These are phyloP conservation scores for Argyresthia goedartella DNA, from an alignment of 2,888 invertebrate species.

Conservation along the genomic window DNA sequence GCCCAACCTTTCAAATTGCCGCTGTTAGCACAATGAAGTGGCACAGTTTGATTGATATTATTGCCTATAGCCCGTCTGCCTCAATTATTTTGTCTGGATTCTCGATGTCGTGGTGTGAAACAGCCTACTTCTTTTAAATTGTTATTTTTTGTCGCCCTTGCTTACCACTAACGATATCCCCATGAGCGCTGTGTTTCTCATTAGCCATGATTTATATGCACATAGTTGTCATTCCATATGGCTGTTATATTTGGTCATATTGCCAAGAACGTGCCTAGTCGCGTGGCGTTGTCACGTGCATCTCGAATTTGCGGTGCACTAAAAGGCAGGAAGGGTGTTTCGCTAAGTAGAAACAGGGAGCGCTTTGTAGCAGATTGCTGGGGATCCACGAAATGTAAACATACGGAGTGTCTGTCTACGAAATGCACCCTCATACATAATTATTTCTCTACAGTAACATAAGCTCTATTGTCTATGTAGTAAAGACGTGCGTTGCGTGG, in stretches of 20 bases:
- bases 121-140: neutral
- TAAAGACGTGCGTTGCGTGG: neutral
- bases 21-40: slow-evolving; percentile 1
- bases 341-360: neutral
- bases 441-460: neutral
- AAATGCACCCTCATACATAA: neutral
- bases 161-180: neutral
- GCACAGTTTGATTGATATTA: neutral
- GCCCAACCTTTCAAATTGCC: slow-evolving; percentile 6
- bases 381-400: neutral
- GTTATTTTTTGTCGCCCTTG: neutral
- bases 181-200: slow-evolving; percentile 5
- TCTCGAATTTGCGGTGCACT: neutral
- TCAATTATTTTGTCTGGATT: neutral
- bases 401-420: neutral
- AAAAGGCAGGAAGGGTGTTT: neutral
- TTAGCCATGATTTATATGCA: slow-evolving; percentile 30
- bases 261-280: neutral
- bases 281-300: neutral
- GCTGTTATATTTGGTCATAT: slow-evolving; percentile 12
- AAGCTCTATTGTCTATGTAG: neutral
- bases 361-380: neutral
- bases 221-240: slow-evolving; percentile 25
- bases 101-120: neutral
- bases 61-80: neutral